Percentiles rank a stretch among this genome's conserved stretches.
These are phyloP conservation scores for Beris morrisii DNA, from an alignment of 2,888 invertebrate species.

Conservation along the genomic window DNA sequence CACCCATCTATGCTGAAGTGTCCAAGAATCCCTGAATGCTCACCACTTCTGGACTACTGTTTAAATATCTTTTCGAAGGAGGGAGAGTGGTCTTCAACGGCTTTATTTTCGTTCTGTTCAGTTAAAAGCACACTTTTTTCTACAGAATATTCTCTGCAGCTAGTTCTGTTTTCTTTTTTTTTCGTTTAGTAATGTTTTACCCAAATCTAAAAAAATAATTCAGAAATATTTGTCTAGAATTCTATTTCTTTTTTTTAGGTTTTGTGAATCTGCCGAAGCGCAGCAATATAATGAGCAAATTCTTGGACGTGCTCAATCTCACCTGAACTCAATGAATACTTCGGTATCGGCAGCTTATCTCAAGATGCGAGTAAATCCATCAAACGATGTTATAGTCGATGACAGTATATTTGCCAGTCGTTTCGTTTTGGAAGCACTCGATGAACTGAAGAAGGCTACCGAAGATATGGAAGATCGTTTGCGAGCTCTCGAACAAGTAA, in stretches of 20 bases:
- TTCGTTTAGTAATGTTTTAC: no score
- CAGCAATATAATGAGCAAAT: slow-evolving; percentile 47
- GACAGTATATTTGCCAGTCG: slow-evolving; percentile 53
- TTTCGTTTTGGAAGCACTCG: slow-evolving; percentile 51
- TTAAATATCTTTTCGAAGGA: no score
- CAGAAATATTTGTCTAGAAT: no score
- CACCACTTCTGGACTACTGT: no score
- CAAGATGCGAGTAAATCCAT: slow-evolving; percentile 49
- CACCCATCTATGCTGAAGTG: no score
- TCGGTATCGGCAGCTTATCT: slow-evolving; percentile 50
- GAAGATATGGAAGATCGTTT: slow-evolving; percentile 48
- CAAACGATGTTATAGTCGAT: slow-evolving; percentile 51
- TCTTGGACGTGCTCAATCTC: slow-evolving; percentile 45
- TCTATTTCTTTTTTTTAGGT: slow-evolving; percentile 10
- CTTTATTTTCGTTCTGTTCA: no score
- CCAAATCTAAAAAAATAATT: no score
- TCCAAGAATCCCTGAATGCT: no score
- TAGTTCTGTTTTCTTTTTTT: no score
- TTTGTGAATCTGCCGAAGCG: slow-evolving; percentile 41
- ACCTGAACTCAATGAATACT: slow-evolving; percentile 48
- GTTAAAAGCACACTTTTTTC: no score
- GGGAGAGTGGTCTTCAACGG: no score
- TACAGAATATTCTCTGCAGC: no score
- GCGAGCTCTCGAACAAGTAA: slow-evolving; percentile 44
- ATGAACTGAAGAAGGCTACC: slow-evolving; percentile 47